Percentiles rank a stretch among this genome's conserved stretches.
Conservation (phyloP, 2,888 invertebrate species). For the Pterobdella sp. region DNA sequence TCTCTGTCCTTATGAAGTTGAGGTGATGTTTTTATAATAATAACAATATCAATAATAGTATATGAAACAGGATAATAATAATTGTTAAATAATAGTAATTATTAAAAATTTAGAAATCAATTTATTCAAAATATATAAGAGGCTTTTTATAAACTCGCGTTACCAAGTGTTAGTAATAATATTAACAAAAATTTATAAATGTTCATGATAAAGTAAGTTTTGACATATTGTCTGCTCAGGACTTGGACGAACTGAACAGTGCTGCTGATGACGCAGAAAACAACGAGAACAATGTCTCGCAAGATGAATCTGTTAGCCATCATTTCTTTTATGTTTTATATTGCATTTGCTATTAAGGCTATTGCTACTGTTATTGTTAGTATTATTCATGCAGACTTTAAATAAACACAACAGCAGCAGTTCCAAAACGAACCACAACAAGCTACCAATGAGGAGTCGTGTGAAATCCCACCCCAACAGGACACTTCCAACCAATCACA, state of each 20-base stretch:
- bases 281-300: background rate
- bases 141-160: too few species aligned
- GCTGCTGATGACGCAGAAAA: slow-evolving; percentile 1
- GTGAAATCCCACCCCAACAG: too few species aligned
- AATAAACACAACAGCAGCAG: background rate
- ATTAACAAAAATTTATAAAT: too few species aligned
- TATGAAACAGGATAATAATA: too few species aligned
- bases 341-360: background rate
- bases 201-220: background rate
- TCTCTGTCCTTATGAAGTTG: slow-evolving; percentile 54
- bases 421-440: background rate
- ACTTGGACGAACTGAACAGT: slow-evolving; percentile 11
- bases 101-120: too few species aligned
- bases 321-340: background rate
- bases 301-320: background rate
- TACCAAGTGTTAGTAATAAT: too few species aligned
- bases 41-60: too few species aligned
- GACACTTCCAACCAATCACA: too few species aligned
- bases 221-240: background rate
- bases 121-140: too few species aligned
- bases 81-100: too few species aligned
- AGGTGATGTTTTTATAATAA: too few species aligned
- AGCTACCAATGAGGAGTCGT: too few species aligned
- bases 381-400: background rate
- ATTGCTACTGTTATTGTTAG: background rate